Percentiles rank a stretch among this genome's conserved stretches.
phyloP scores from a whole-genome alignment of 2,888 invertebrate genomes.

The Pyrocoelia pectoralis region DNA sequence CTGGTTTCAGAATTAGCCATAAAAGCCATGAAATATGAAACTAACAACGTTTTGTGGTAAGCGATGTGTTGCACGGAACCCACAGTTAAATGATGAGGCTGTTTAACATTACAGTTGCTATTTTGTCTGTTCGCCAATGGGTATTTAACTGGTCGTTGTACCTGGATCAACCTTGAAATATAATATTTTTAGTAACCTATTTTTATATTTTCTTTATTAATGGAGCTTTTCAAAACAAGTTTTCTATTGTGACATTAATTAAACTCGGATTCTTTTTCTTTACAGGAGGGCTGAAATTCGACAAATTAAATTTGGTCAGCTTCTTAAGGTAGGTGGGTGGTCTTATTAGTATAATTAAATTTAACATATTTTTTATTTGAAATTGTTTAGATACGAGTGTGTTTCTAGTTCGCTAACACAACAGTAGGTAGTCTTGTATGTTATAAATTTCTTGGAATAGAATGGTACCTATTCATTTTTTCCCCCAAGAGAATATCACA shows the following conservation, averaged over 20 bases:
- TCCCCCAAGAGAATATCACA: too few relatives aligned
- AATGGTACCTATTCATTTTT: too few relatives aligned
- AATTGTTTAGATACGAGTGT: too few relatives aligned
- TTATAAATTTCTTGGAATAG: too few relatives aligned
- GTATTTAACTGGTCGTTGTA: conserved; percentile 38
- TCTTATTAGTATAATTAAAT: not conserved
- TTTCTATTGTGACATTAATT: not conserved
- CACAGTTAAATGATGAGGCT: conserved; percentile 38
- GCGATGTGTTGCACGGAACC: conserved; percentile 37
- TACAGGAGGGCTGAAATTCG: conserved; percentile 1
- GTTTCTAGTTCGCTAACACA: too few relatives aligned
- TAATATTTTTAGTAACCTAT: conserved; percentile 24
- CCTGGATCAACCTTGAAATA: conserved; percentile 32
- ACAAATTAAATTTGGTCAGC: not conserved
- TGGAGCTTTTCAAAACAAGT: conserved; percentile 6
- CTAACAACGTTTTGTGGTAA: conserved; percentile 38
- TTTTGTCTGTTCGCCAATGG: conserved; percentile 33
- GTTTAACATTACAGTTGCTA: conserved; percentile 36
- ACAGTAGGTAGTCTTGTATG: too few relatives aligned
- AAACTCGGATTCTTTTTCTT: not conserved
- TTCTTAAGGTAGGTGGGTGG: not conserved
- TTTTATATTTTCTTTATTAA: conserved; percentile 21
- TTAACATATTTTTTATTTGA: too few relatives aligned
- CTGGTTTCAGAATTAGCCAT: conserved; percentile 37
- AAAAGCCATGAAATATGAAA: conserved; percentile 39